A percentile compares a stretch with the other conserved stretches of the same genome.
phyloP scores from a whole-genome alignment of 2,888 invertebrate genomes.

The Drosophila hamatofila region DNA sequence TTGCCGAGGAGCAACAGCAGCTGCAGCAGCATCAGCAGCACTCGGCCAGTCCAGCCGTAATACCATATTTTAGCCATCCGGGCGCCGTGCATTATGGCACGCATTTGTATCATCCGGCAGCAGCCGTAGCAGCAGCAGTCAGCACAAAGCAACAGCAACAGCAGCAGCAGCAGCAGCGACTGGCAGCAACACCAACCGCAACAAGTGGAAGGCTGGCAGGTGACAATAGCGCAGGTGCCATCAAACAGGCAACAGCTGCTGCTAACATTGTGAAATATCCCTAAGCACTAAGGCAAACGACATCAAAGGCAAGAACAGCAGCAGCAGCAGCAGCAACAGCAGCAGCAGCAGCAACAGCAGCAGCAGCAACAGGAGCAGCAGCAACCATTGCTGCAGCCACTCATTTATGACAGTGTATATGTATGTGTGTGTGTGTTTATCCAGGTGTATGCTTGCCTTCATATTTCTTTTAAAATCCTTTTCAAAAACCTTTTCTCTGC shows the following conservation, averaged over 20 bases:
- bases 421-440: constrained; percentile 3
- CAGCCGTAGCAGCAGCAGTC: constrained; percentile 29
- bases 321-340: constrained; percentile 19
- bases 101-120: constrained; percentile 79
- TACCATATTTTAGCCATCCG: constrained; percentile 79
- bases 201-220: constrained; percentile 63
- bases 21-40: constrained; percentile 34
- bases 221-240: constrained; percentile 39
- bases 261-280: constrained; percentile 81
- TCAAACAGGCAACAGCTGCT: constrained; percentile 50
- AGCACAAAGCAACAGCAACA: constrained; percentile 19
- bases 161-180: constrained; percentile 37
- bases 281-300: constrained; percentile 47
- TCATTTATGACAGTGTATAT: constrained; percentile 23
- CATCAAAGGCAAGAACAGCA: constrained; percentile 21
- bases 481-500: not conserved
- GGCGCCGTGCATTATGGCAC: constrained; percentile 82
- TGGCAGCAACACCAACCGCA: constrained; percentile 46
- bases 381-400: constrained; percentile 20
- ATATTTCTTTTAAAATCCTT: not conserved
- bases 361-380: constrained; percentile 25
- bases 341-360: constrained; percentile 25
- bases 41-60: constrained; percentile 46
- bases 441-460: not conserved
- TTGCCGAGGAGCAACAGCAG: constrained; percentile 45